Base-by-base conservation (phyloP, 2,888 invertebrate species). In the Allygus modestus region DNA sequence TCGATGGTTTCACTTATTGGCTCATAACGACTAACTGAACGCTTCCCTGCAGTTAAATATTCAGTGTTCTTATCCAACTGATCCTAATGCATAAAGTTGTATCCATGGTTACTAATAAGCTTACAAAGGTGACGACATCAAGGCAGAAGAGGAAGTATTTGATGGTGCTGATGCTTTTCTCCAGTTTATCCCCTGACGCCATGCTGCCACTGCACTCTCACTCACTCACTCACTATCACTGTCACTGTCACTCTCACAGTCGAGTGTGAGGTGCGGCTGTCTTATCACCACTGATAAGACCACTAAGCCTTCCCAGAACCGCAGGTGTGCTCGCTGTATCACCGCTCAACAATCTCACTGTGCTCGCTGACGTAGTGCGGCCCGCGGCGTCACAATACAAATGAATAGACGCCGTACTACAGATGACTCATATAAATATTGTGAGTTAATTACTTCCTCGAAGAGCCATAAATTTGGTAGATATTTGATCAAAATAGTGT, bases 141-240 rank as follows among this genome's bases (percentile, higher is more conserved):
- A 96, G 94, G 89, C 95, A 96, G 89, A 97, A 94, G 86, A 97
- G 91, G 73, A 95, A 94, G 90, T 96, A 97, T 91, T 96, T 97
- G 87, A 97, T 93, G 89, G 95, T 94, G 87, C 94, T 94, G 88
- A 96, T 96, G 89, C 95, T 94, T 87, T 94, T 94, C 89, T 96
- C 96, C 89, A 96, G 91, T 89, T 93, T 93, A 77, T 92, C 92
- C 37, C 92, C 91, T 58, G 85, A 71, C 41, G 83, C 83, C 86
- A 84, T 85, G 51, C 71, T 83, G 81, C 41, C 79, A 79, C 79
- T 28, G 11, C 43, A 75, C 41, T 11, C 31, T n/a, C 26, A 26
- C 81, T 54, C 65, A 77, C 77, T 26, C 11, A n/a, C 26, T 9
- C 81, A 54, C 81, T 31, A 58, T 23, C 69, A 33, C 69, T 58